Evolutionary conservation across 2,113 vertebrate genomes (phyloP).

Genomic region (Eleginops maclovinus): DNA sequence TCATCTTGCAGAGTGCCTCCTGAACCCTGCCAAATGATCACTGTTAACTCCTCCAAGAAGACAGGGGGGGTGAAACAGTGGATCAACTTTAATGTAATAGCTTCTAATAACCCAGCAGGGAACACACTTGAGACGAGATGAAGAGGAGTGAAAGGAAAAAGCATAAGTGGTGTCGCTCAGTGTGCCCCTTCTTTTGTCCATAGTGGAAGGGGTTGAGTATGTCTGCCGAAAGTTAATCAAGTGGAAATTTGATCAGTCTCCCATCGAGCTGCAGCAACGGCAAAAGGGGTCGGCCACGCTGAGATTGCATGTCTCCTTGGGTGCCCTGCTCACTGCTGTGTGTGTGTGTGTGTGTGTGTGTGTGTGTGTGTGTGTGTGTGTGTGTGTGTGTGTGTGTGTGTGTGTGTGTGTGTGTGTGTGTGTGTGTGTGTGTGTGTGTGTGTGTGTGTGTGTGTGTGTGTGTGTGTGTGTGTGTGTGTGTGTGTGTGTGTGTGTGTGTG

Average conservation of each 20-base stretch:
- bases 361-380: background rate
- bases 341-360: conserved; percentile 3
- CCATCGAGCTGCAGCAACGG: conserved; percentile 11
- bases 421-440: too few species aligned
- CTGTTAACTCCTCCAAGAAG: conserved; percentile 7
- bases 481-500: conserved; percentile 25
- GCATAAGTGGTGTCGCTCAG: background rate
- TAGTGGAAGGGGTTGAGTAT: conserved; percentile 10
- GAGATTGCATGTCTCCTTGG: conserved; percentile 9
- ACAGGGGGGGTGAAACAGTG: background rate
- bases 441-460: too few species aligned
- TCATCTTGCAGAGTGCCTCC: conserved; percentile 9
- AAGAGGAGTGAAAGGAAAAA: conserved; percentile 28
- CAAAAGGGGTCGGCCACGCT: conserved; percentile 31
- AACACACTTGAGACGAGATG: conserved; percentile 8
- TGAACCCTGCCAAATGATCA: background rate
- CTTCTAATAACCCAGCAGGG: conserved; percentile 14
- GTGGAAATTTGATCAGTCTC: conserved; percentile 30
- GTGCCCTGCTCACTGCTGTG: background rate
- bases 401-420: too few species aligned
- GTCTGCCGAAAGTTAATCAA: conserved; percentile 32
- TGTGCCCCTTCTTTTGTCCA: conserved; percentile 24
- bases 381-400: too few species aligned
- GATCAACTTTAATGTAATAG: conserved; percentile 26
- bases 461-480: background rate